Base-by-base conservation (phyloP, 2,888 invertebrate genomes). In the Nymphalis polychloros region DNA sequence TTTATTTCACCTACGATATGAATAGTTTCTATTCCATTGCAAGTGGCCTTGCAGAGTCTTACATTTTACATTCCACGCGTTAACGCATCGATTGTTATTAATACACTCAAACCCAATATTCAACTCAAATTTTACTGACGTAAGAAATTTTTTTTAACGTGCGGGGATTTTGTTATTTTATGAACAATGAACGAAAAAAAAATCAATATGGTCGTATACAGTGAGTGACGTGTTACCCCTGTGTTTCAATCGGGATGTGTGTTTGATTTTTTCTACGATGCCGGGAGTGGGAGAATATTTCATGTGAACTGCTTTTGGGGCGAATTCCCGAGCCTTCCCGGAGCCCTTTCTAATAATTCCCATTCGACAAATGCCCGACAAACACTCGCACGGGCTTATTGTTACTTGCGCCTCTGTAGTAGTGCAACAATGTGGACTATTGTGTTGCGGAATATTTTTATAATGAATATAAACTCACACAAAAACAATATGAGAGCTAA, bases 241-340 rank as follows among this genome's bases (percentile, higher is more conserved):
- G 91, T 92, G 92, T 90, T 92, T 92, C 92, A 90, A 88, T 90
- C 90, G 90, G 90, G 92, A 91, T 91, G 84, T 91, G 83, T 86
- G 87, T 91, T 89, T 89, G 90, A 90, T 92, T 92, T 92, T 92
- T 92, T 92, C 89, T 92, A 83, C 83, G 81, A 84, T 84, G 84
- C 88, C 87, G 86, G 27, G 88, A 91, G 91, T 91, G 90, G 91
- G 92, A 91, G 90, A 86, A 79, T 86, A 87, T 83, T 88, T 90
- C 92, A 92, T 92, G 92, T 90, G 92, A 93, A 93, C 92, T 89
- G 91, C 91, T 91, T 92, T 91, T 91, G 85, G 92, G 92, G 92
- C 91, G 87, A 91, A 92, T 92, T 92, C 92, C 92, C 92, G 92
- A 88, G 92, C 92, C 92, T 90, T 87, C 86, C 83, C 84, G 85